A percentile compares a stretch with the other conserved stretches of the same genome.
phyloP scores from a whole-genome alignment of 1,140 invertebrate species.

The Phortica variegata region DNA sequence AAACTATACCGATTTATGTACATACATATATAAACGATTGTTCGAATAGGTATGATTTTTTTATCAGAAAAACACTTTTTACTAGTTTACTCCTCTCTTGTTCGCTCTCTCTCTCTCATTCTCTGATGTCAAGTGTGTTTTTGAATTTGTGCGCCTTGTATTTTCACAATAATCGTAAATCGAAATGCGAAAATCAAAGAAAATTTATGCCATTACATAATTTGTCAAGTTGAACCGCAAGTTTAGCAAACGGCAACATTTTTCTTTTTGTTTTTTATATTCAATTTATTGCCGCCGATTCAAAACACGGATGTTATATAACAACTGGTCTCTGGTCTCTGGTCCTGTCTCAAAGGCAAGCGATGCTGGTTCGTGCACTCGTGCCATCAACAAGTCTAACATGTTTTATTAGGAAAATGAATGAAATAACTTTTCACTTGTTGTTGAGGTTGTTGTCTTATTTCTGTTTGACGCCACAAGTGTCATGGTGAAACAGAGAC shows the following conservation, averaged over 20 bases:
- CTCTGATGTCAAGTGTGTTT: conserved; percentile 16
- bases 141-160: conserved; percentile 12
- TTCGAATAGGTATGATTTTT: too few species aligned
- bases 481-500: background rate
- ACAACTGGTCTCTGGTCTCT: conserved; percentile 2
- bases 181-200: conserved; percentile 28
- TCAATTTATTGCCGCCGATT: conserved; percentile 25
- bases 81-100: too few species aligned
- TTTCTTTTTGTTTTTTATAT: conserved; percentile 25
- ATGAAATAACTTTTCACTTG: conserved; percentile 41
- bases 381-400: conserved; percentile 51
- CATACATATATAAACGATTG: too few species aligned
- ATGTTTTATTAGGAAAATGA: conserved; percentile 51
- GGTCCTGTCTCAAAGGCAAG: conserved; percentile 14
- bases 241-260: conserved; percentile 17
- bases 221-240: conserved; percentile 12
- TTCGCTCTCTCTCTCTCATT: too few species aligned
- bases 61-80: too few species aligned
- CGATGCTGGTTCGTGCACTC: too few species aligned
- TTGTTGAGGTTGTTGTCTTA: background rate
- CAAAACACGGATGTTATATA: conserved; percentile 47
- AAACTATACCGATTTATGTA: too few species aligned
- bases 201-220: background rate
- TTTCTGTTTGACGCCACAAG: background rate
- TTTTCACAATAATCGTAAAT: conserved; percentile 8